Percentiles rank a stretch among this genome's conserved stretches.
phyloP scores from a whole-genome alignment of 2,888 invertebrate genomes.

The Zaprionus bogoriensis region DNA sequence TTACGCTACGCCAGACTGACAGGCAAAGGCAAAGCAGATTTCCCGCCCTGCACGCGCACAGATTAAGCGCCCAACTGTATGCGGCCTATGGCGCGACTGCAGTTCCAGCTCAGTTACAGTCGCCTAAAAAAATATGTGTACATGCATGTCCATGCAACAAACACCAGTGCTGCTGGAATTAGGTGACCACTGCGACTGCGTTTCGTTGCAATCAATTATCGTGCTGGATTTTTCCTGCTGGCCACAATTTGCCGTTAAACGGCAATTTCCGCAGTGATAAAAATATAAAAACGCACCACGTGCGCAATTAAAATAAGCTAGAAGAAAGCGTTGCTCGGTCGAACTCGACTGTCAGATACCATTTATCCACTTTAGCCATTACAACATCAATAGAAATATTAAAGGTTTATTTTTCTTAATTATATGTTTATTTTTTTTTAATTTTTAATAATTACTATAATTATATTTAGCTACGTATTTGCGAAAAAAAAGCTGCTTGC shows the following conservation, averaged over 20 bases:
- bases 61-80: constrained; percentile 45
- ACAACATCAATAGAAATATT: no score
- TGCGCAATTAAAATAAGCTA: constrained; percentile 3
- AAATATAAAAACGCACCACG: background rate
- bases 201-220: constrained; percentile 66
- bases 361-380: no score
- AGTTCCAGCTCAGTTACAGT: constrained; percentile 16
- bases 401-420: no score
- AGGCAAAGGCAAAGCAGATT: constrained; percentile 48
- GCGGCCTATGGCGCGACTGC: constrained; percentile 16
- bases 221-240: constrained; percentile 5
- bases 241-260: constrained; percentile 64
- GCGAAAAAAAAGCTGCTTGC: no score
- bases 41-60: constrained; percentile 29
- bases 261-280: constrained; percentile 67
- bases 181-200: constrained; percentile 48
- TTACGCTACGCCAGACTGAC: constrained; percentile 45
- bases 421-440: no score
- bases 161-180: constrained; percentile 8
- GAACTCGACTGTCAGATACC: no score
- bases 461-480: no score
- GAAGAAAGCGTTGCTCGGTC: no score
- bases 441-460: no score
- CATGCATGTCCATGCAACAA: background rate
- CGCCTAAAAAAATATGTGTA: constrained; percentile 10